Percentiles rank a stretch among this genome's conserved stretches.
These are phyloP conservation scores for Stenotaenia linearis DNA, from an alignment of 2,888 invertebrate genomes.

Conservation along the genomic window DNA sequence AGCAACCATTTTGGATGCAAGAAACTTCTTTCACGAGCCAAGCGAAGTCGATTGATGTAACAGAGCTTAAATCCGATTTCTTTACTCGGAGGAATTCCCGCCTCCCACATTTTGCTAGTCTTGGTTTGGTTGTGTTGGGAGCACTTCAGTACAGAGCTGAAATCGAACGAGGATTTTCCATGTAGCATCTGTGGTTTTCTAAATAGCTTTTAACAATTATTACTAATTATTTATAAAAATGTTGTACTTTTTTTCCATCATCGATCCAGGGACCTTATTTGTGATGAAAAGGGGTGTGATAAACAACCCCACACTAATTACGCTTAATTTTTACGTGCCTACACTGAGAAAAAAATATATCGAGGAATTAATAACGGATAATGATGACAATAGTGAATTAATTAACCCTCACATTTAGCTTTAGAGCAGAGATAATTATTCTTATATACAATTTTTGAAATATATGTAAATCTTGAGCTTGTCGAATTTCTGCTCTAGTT, in stretches of 20 bases:
- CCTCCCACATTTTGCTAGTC: not conserved
- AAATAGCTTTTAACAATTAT: not conserved
- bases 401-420: not conserved
- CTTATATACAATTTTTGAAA: slow-evolving; percentile 12
- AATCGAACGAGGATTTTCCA: no score
- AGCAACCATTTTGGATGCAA: slow-evolving; percentile 75
- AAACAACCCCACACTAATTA: not conserved
- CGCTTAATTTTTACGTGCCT: slow-evolving; percentile 24
- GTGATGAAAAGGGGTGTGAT: not conserved
- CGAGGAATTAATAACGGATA: not conserved
- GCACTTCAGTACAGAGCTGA: slow-evolving; percentile 29
- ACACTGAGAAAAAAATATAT: not conserved
- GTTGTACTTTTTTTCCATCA: not conserved
- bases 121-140: slow-evolving; percentile 28
- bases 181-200: not conserved
- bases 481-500: not conserved
- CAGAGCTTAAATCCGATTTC: not conserved
- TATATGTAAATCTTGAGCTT: slow-evolving; percentile 13
- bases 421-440: slow-evolving; percentile 9
- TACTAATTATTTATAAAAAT: not conserved
- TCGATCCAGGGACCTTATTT: slow-evolving; percentile 14
- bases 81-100: not conserved
- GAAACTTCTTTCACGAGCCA: slow-evolving; percentile 60
- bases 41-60: slow-evolving; percentile 41
- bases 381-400: not conserved